Conservation (phyloP, 2,888 invertebrate species). For the Noctua pronuba region DNA sequence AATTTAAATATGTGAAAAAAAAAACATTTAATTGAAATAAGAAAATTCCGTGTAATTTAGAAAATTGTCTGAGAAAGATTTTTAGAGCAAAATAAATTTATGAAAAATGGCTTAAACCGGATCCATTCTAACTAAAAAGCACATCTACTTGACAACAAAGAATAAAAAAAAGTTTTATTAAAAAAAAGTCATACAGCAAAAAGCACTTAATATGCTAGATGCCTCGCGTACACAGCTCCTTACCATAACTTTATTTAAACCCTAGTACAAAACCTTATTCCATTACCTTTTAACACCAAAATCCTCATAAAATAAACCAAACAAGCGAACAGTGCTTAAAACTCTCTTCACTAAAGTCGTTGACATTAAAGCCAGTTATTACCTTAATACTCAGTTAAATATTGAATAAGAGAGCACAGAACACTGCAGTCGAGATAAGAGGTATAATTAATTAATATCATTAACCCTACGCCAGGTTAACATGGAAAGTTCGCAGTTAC, state of each 20-base stretch:
- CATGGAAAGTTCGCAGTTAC: conserved; percentile 66
- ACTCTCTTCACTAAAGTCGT: conserved; percentile 31
- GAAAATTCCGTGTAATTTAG: background rate
- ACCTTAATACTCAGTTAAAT: conserved; percentile 56
- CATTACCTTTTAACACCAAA: conserved; percentile 19
- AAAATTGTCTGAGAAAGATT: background rate
- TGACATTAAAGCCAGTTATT: conserved; percentile 43
- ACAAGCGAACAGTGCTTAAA: conserved; percentile 33
- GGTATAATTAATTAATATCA: conserved; percentile 67
- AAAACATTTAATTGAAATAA: too few relatives aligned
- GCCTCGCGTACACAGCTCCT: background rate
- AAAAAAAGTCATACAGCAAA: background rate
- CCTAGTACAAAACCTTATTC: conserved; percentile 1
- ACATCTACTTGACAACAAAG: background rate
- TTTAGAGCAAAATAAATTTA: background rate
- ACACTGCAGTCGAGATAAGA: conserved; percentile 61
- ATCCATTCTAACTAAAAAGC: background rate
- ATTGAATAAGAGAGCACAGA: conserved; percentile 61
- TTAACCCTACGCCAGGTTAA: conserved; percentile 63
- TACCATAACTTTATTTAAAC: background rate
- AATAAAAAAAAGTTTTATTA: background rate
- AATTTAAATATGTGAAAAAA: background rate
- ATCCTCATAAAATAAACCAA: conserved; percentile 36
- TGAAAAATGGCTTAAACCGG: background rate
- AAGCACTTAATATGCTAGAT: background rate